These are phyloP conservation scores for Tuta absoluta DNA, from an alignment of 2,888 invertebrate species.

Conservation along the genomic window DNA sequence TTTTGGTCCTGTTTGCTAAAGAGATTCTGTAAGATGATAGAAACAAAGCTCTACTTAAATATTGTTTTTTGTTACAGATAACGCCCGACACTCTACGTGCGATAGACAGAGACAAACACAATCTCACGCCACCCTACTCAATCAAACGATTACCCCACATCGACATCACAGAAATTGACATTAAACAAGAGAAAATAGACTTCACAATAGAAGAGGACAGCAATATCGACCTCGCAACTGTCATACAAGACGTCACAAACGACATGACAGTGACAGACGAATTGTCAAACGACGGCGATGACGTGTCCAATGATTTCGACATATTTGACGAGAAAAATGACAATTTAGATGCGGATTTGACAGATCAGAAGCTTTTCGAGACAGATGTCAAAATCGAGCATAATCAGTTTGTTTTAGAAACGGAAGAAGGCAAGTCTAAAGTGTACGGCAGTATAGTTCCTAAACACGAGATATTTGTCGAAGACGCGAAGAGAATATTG, in stretches of 20 bases:
- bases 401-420: constrained; percentile 26
- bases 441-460: constrained; percentile 29
- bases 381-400: constrained; percentile 28
- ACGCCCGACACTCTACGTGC: constrained; percentile 31
- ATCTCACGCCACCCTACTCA: constrained; percentile 28
- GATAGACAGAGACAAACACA: constrained; percentile 31
- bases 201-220: constrained; percentile 25
- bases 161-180: constrained; percentile 26
- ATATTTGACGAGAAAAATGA: constrained; percentile 25
- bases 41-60: constrained; percentile 20
- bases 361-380: constrained; percentile 14
- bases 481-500: constrained; percentile 26
- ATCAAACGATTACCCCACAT: constrained; percentile 24
- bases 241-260: constrained; percentile 10
- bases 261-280: constrained; percentile 6
- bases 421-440: constrained; percentile 27
- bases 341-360: constrained; percentile 23
- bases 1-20: no score
- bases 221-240: constrained; percentile 18
- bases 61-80: constrained; percentile 28
- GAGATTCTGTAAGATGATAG: neutral
- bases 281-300: neutral
- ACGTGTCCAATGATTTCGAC: neutral
- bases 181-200: constrained; percentile 24
- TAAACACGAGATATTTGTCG: constrained; percentile 29